These are phyloP conservation scores for Sebastes fasciatus DNA, from an alignment of 2,113 vertebrate species.

Conservation along the genomic window DNA sequence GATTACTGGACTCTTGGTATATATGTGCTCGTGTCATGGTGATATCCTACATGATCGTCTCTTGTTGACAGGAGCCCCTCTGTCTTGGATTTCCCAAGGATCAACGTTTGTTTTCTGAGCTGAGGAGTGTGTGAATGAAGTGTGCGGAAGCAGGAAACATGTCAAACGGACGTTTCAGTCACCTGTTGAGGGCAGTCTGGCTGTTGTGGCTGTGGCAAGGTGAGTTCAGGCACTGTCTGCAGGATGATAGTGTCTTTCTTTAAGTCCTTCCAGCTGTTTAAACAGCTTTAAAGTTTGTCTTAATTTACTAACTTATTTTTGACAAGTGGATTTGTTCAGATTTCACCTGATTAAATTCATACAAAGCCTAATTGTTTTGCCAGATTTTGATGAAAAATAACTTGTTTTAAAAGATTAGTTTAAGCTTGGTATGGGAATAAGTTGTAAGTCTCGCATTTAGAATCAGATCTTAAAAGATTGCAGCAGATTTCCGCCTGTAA, in stretches of 20 bases:
- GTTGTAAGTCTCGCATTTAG: too few species aligned
- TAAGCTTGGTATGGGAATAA: too few species aligned
- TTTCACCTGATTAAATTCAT: not conserved
- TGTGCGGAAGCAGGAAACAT: constrained; percentile 69
- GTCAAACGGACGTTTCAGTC: constrained; percentile 71
- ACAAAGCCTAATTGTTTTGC: not conserved
- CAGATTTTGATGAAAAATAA: not conserved
- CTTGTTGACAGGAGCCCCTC: constrained; percentile 63
- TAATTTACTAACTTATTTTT: not conserved
- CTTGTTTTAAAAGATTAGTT: not conserved
- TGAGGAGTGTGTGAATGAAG: constrained; percentile 58
- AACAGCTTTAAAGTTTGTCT: not conserved
- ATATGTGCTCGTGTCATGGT: constrained; percentile 60
- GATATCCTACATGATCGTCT: constrained; percentile 55
- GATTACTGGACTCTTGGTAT: constrained; percentile 63
- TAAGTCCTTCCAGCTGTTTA: not conserved
- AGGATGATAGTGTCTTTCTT: not conserved
- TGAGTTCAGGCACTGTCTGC: constrained; percentile 66
- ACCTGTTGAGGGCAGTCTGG: constrained; percentile 79
- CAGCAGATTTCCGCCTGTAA: constrained; percentile 16
- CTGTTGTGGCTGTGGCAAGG: constrained; percentile 80
- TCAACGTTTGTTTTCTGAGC: constrained; percentile 56
- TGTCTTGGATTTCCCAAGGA: constrained; percentile 57
- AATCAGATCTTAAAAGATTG: constrained; percentile 8
- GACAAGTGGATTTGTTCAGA: not conserved